Evolutionary conservation across 2,888 invertebrate genomes (phyloP), one percentile per base, ranked within the genome.

Genomic region (Lepidochitona cinerea): DNA sequence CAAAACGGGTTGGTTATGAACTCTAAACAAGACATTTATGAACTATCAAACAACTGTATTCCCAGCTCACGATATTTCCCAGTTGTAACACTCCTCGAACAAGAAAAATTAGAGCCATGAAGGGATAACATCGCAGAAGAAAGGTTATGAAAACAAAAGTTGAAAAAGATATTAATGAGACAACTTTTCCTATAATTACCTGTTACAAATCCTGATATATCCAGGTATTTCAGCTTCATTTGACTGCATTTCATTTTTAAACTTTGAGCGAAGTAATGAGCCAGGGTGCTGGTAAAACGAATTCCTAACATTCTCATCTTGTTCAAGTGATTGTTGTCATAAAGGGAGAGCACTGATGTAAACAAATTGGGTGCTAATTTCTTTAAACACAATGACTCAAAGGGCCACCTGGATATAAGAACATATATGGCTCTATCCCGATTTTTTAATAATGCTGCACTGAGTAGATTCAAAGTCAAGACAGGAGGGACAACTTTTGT

Each of bases 121-220:
- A n/a, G n/a, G n/a, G n/a, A n/a, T n/a, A n/a, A n/a, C n/a, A n/a
- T n/a, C n/a, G n/a, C n/a, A n/a, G n/a, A n/a, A n/a, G n/a, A n/a
- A n/a, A n/a, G n/a, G n/a, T n/a, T n/a, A n/a, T n/a, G n/a, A n/a
- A n/a, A n/a, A n/a, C n/a, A n/a, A n/a, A n/a, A n/a, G n/a, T n/a
- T n/a, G n/a, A n/a, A n/a, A n/a, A n/a, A n/a, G n/a, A n/a, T n/a
- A n/a, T n/a, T n/a, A n/a, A n/a, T n/a, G n/a, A n/a, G n/a, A n/a
- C n/a, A n/a, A n/a, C n/a, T n/a, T n/a, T n/a, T n/a, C n/a, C n/a
- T n/a, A n/a, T n/a, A n/a, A n/a, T 72, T 76, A 89, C 89, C 88
- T 77, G 88, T 85, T 14, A 89, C 89, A 76, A 83, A 89, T 23
- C 88, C 89, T 67, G 88, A 82, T 52, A 89, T 79, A 74, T 89